Base-by-base conservation (phyloP, 2,888 invertebrate genomes). In the Hypomecis atomaria region DNA sequence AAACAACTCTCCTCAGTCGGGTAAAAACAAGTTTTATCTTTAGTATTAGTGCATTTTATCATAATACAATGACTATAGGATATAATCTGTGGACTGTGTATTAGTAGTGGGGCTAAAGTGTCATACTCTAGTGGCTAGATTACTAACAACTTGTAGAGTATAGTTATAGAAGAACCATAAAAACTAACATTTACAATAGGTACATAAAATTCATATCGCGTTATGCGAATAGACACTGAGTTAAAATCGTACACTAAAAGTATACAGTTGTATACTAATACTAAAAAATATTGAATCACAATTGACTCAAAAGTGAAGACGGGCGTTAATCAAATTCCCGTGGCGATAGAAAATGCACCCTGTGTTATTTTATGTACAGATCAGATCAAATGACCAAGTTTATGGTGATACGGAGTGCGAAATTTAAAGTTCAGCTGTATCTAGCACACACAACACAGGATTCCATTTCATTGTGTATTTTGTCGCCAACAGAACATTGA, bases 151-250 rank as follows among this genome's bases (percentile, higher is more conserved):
- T 10, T 23, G 43, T 47, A 49, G 55, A 23, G 37, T 23, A 55
- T 1, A 43, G 37, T 4, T 40, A 9, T 36, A 47, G 6, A 23
- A 48, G 10, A 45, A 11, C 7, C 4, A 40, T 42, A 57, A 52
- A 11, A 57, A 45, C 38, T 50, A 62, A 23, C 13, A 55, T 54
- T 43, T 44, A 50, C 42, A 13, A n/a, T 42, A 5, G 9, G 10
- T 9, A 40, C 4, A 7, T 38, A 38, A 38, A 8, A 38, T 50
- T 45, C 23, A 61, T 9, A 11, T 55, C 53, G 48, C 50, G n/a
- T 23, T n/a, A 57, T 62, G 40, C 36, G 13, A 52, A 52, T 55
- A 61, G 13, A 62, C 45, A 52, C 37, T 50, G 44, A 56, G 11
- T 43, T 33, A 0, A 2, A 38, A 40, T 37, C 47, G 13, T 10